Evolutionary conservation across 2,888 invertebrate genomes (phyloP), one percentile per base, ranked within the genome.

Genomic region (Gastracanthus pulcherrimus): DNA sequence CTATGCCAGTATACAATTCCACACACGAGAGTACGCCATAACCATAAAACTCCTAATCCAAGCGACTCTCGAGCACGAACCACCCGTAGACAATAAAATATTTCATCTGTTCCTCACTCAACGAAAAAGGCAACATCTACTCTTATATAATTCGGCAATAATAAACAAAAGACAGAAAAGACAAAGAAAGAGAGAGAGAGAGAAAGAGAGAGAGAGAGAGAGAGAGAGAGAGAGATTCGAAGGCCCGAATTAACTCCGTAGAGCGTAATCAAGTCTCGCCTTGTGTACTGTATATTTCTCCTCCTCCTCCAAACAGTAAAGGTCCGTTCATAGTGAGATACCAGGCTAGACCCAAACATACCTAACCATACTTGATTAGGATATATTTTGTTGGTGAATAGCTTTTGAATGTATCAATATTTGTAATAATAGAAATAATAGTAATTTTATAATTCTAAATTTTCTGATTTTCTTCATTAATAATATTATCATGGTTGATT

Each of bases 261-360:
- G 2, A 3, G 45, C 67, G 41, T 67, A 76, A 76, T 67, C 51
- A 51, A 74, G 64, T 74, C 64, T n/a, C n/a, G n/a, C n/a, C n/a
- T n/a, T n/a, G 7, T 45, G 60, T 26, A n/a, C 26, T 3, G 9
- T 58, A 29, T 41, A n/a, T 9, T 64, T 55, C 55, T 55, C 55
- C 36, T 41, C 5, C 26, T 66, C 48, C n/a, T n/a, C n/a, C n/a
- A n/a, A n/a, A n/a, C n/a, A n/a, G n/a, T n/a, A n/a, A n/a, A n/a
- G n/a, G n/a, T n/a, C n/a, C n/a, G n/a, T n/a, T n/a, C n/a, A n/a
- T n/a, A n/a, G n/a, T n/a, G n/a, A n/a, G n/a, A n/a, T n/a, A n/a
- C n/a, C n/a, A n/a, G n/a, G n/a, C n/a, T n/a, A n/a, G n/a, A n/a
- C n/a, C n/a, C n/a, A n/a, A n/a, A n/a, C n/a, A n/a, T n/a, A n/a